Percentiles rank a stretch among this genome's conserved stretches.
Evolutionary conservation across 2,797 vertebrate genomes (phyloP).

Genomic region (Syndactyla subalaris): DNA sequence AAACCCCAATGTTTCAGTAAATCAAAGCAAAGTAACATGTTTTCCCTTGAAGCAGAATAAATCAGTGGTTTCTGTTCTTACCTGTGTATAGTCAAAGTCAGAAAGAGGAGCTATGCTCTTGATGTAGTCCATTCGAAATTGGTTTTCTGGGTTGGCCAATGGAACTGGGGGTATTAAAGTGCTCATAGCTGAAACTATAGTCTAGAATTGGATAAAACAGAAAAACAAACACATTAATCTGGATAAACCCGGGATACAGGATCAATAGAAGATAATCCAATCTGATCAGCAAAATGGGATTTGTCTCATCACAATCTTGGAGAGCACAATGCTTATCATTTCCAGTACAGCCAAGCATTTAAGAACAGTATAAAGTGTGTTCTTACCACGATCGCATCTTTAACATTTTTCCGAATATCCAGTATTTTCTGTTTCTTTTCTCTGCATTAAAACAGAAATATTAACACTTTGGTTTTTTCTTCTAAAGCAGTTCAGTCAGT

Average conservation of each 20-base stretch:
- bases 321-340: slow-evolving; percentile 12
- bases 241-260: slow-evolving; percentile 57
- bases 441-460: slow-evolving; percentile 79
- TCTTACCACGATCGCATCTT: slow-evolving; percentile 97
- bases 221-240: slow-evolving; percentile 60
- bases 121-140: slow-evolving; percentile 94
- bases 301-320: slow-evolving; percentile 45
- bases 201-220: slow-evolving; percentile 80
- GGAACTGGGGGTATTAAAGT: slow-evolving; percentile 94
- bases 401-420: slow-evolving; percentile 98
- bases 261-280: slow-evolving; percentile 58
- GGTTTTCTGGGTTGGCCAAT: slow-evolving; percentile 90
- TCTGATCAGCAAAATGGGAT: slow-evolving; percentile 76
- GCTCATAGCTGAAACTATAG: slow-evolving; percentile 94
- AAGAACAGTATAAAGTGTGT: slow-evolving; percentile 39
- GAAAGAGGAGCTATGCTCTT: slow-evolving; percentile 94
- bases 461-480: slow-evolving; percentile 32
- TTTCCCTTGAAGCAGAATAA: neutral
- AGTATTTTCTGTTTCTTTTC: slow-evolving; percentile 97
- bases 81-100: slow-evolving; percentile 97
- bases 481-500: slow-evolving; percentile 3
- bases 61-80: slow-evolving; percentile 72
- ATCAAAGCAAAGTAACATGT: neutral
- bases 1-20: neutral
- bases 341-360: slow-evolving; percentile 32